A percentile compares a stretch with the other conserved stretches of the same genome.
These are phyloP conservation scores for Gymnothorax reevesii DNA, from an alignment of 2,797 vertebrate species.

Conservation along the genomic window DNA sequence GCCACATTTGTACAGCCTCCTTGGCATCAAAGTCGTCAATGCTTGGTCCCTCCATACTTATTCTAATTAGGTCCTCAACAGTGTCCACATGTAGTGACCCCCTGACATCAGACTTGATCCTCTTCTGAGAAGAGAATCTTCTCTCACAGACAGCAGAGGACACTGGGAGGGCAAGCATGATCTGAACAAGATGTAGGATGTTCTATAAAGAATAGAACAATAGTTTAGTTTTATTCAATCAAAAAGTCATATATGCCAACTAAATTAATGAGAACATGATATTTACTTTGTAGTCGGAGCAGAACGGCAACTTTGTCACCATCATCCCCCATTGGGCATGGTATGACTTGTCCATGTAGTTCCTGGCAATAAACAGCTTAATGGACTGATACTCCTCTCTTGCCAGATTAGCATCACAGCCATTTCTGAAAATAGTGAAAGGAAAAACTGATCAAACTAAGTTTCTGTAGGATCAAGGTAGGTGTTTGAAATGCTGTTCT, in stretches of 20 bases:
- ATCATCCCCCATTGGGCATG: neutral
- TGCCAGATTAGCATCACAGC: neutral
- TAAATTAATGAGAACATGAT: neutral
- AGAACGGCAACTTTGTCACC: neutral
- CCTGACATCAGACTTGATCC: constrained; percentile 8
- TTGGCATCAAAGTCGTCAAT: neutral
- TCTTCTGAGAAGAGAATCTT: neutral
- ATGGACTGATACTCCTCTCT: constrained; percentile 4
- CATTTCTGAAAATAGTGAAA: constrained; percentile 7
- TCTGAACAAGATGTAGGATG: constrained; percentile 7
- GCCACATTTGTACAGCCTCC: neutral
- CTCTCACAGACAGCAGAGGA: neutral
- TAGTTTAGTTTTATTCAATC: neutral
- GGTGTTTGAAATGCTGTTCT: too few species aligned
- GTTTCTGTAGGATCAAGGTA: neutral
- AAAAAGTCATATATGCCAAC: neutral
- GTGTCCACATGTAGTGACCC: constrained; percentile 4
- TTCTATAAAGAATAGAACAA: neutral
- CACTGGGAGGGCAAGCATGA: neutral
- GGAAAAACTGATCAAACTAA: neutral
- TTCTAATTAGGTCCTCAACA: neutral
- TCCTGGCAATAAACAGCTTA: constrained; percentile 11
- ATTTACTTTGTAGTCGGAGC: constrained; percentile 15
- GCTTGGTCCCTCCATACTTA: neutral
- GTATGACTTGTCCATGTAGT: neutral